Evolutionary conservation across 2,888 invertebrate genomes (phyloP), one percentile per base, ranked within the genome.

Genomic region (Odontocerum albicorne): DNA sequence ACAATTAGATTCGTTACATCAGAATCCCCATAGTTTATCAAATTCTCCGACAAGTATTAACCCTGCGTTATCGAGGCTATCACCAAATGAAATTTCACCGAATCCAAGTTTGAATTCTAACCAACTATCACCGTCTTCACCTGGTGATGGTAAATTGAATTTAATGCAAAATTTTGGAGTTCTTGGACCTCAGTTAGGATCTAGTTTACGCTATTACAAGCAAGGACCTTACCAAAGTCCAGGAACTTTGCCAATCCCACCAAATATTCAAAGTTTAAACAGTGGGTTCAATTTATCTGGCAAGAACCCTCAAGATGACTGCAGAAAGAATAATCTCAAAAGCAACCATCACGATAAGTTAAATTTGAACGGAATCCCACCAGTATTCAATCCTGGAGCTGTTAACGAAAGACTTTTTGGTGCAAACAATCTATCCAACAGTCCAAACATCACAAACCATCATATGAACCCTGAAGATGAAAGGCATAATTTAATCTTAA

Each of bases 391-490:
- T 17, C 51, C 46, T 13, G 47, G 20, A 1, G 32, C 49, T 6
- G 47, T 55, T 3, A 58, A 58, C 21, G 60, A 58, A 21, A 51
- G 60, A 32, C 40, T 57, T 13, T 57, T 50, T 38, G 50, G 55
- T n/a, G 73, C 73, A 1, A 69, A 74, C 31, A 53, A 57, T 17
- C 74, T 74, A 10, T 72, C 73, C 0, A 71, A 67, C 2, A 70
- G 73, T 10, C 32, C 43, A 16, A 52, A 57, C 10, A 38, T 56
- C 16, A 56, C 55, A 4, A 50, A 64, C 55, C 61, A 57, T 13
- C 62, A 57, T 21, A 22, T 54, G n/a, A 50, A 57, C 39, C 36
- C 45, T 2, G 60, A 60, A 6, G 60, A 60, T 12, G 54, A 57
- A 1, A 49, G 59, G 21, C 59, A 60, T 21, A 74, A 77, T 52